Percentiles rank a stretch among this genome's conserved stretches.
These are phyloP conservation scores for Cybosia mesomella DNA, from an alignment of 2,888 invertebrate species.

Conservation along the genomic window DNA sequence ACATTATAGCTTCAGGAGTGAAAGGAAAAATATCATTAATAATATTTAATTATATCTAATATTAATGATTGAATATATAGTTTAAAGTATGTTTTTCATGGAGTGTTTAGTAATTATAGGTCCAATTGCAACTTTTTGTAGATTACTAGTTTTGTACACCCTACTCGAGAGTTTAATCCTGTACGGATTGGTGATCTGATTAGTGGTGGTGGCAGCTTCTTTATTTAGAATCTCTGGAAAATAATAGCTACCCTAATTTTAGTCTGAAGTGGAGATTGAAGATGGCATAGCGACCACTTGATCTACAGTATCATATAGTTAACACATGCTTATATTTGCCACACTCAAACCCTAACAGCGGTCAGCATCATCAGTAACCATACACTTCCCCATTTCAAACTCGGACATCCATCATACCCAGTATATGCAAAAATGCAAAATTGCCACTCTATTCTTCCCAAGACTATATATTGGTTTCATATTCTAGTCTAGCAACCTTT, in stretches of 20 bases:
- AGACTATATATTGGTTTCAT: neutral
- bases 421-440: too few species aligned
- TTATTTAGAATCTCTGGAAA: neutral
- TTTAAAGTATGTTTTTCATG: neutral
- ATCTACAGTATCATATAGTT: too few species aligned
- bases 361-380: too few species aligned
- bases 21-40: neutral
- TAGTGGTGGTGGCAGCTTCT: neutral
- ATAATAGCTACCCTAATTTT: too few species aligned
- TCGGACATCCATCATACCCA: neutral
- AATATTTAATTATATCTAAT: neutral
- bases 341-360: too few species aligned
- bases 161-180: neutral
- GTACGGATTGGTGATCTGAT: too few species aligned
- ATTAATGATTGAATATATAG: neutral
- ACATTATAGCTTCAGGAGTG: constrained; percentile 11
- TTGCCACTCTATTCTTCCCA: too few species aligned
- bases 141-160: neutral
- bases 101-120: neutral
- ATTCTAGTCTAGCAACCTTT: too few species aligned
- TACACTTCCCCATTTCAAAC: neutral
- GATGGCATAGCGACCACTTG: too few species aligned
- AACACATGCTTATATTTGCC: too few species aligned
- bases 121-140: neutral
- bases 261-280: too few species aligned